phyloP scores from a whole-genome alignment of 1,140 invertebrate species.

The Orchestia grillus region DNA sequence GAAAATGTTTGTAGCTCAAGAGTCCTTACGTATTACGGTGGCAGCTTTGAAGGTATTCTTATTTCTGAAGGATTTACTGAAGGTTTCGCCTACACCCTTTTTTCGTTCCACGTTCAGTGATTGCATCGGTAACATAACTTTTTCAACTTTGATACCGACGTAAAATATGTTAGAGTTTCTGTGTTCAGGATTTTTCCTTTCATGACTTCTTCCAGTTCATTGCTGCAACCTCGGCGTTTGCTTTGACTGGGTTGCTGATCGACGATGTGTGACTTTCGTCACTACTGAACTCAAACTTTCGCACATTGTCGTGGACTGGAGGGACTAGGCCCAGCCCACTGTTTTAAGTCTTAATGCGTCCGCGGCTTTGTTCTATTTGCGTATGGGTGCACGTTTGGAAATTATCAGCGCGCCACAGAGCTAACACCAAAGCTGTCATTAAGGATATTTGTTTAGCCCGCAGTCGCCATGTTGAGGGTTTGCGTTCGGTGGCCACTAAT shows the following conservation, averaged over 20 bases:
- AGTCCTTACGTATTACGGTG: not conserved
- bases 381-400: constrained; percentile 41
- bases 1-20: not conserved
- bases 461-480: constrained; percentile 15
- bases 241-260: not conserved
- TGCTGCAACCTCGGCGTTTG: not conserved
- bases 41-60: not conserved
- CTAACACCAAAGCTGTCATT: constrained; percentile 51
- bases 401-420: constrained; percentile 41
- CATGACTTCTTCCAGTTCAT: not conserved
- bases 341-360: constrained; percentile 20
- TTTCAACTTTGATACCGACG: not conserved
- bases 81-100: no score
- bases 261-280: constrained; percentile 50
- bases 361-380: constrained; percentile 27
- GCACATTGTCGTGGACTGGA: not conserved
- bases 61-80: no score
- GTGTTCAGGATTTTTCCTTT: not conserved
- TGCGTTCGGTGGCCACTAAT: constrained; percentile 13
- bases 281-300: not conserved
- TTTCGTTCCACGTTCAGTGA: no score
- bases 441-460: constrained; percentile 45
- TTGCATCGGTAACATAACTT: not conserved
- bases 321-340: not conserved
- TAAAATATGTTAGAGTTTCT: not conserved